Conservation (phyloP, 92 coral and sea anemone genomes). For the Desmophyllum pertusum region DNA sequence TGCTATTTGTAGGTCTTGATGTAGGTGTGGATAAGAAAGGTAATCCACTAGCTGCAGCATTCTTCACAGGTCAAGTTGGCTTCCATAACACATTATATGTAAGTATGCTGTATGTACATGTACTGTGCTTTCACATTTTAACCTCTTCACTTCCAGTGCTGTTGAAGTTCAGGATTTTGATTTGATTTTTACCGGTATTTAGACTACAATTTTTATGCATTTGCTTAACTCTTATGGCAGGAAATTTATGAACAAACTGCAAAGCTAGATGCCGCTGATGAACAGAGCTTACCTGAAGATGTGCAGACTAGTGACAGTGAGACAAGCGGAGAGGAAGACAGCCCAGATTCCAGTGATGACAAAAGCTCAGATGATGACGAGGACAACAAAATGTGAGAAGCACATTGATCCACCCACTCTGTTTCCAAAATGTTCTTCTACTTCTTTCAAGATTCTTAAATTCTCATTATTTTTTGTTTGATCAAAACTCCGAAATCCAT, state of each 20-base stretch:
- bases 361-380: neutral
- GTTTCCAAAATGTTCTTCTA: too few species aligned
- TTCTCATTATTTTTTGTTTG: too few species aligned
- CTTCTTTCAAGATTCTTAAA: too few species aligned
- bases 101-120: conserved; percentile 30
- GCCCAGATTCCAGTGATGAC: neutral
- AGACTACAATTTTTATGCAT: neutral
- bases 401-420: neutral
- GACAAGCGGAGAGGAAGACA: neutral
- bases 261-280: conserved; percentile 5
- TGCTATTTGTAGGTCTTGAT: neutral
- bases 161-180: too few species aligned
- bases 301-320: neutral
- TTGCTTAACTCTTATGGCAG: neutral
- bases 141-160: neutral
- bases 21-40: conserved; percentile 60
- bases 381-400: neutral
- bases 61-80: conserved; percentile 87
- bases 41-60: conserved; percentile 83
- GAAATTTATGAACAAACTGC: conserved; percentile 33
- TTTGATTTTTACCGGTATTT: too few species aligned
- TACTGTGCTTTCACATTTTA: neutral
- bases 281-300: neutral
- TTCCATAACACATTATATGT: conserved; percentile 88
- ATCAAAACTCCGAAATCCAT: too few species aligned